Percentiles rank a stretch among this genome's conserved stretches.
Conservation (phyloP, 2,888 invertebrate species). For the Notodonta ziczac region DNA sequence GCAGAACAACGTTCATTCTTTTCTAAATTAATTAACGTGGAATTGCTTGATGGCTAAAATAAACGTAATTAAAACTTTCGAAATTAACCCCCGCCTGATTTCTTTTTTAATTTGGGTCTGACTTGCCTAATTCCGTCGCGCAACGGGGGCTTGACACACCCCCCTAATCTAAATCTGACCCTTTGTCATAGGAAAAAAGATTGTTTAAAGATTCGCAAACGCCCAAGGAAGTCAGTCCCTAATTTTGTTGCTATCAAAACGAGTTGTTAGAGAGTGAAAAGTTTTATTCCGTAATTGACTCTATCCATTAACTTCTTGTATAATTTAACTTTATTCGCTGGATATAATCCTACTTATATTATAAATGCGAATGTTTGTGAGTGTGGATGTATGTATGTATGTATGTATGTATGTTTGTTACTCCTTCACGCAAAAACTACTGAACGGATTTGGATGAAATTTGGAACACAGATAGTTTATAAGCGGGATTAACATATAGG, state of each 20-base stretch:
- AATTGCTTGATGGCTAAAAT: slow-evolving; percentile 77
- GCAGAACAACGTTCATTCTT: slow-evolving; percentile 42
- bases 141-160: slow-evolving; percentile 79
- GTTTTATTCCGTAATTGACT: neutral
- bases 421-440: too few species aligned
- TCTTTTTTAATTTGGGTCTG: slow-evolving; percentile 81
- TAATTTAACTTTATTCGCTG: neutral
- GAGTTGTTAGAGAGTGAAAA: slow-evolving; percentile 20
- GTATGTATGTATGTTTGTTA: too few species aligned
- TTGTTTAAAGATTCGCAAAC: slow-evolving; percentile 41
- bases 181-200: slow-evolving; percentile 67
- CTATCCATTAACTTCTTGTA: neutral
- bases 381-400: too few species aligned
- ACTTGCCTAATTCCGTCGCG: slow-evolving; percentile 75
- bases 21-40: slow-evolving; percentile 71
- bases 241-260: slow-evolving; percentile 39
- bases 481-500: too few species aligned
- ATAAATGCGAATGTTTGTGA: too few species aligned
- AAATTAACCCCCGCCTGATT: slow-evolving; percentile 79
- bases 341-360: too few species aligned
- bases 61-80: slow-evolving; percentile 83
- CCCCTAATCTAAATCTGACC: slow-evolving; percentile 62
- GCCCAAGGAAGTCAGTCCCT: slow-evolving; percentile 27
- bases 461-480: too few species aligned
- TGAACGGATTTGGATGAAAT: too few species aligned